Evolutionary conservation across 1,140 invertebrate genomes (phyloP), one percentile per base, ranked within the genome.

Genomic region (Plodia interpunctella): DNA sequence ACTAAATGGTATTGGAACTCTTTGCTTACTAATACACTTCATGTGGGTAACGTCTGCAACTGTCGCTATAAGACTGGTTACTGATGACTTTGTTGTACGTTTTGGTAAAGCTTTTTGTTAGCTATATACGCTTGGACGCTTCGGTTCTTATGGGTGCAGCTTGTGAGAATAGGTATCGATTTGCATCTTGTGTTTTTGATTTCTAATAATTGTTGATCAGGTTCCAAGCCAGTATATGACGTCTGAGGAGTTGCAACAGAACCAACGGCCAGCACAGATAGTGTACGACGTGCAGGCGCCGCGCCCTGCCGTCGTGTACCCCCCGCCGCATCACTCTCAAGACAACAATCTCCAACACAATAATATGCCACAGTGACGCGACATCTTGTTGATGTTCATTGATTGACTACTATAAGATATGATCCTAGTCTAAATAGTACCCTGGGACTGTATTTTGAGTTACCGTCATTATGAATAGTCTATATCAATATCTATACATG

Each of bases 201-300:
- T 44, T 1, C 10, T 3, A 44, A 15, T 44, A 15, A 15, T 44
- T 44, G 13, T 15, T n/a, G 6, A 15, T 21, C 65, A 80, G 76
- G 72, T 74, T n/a, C 72, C 60, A 55, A 67, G 68, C 38, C 60
- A 74, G 0, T 82, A 76, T 61, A 58, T 52, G 13, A 68, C 62
- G 30, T 38, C 68, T 3, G 78, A 78, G 19, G 75, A 78, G 15
- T 49, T 66, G 2, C 76, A 74, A 28, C 68, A 68, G 15, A 71
- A 57, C 35, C 69, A 69, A 30, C 71, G 64, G 11, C 77, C 70
- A 17, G 53, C 72, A 51, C 76, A 78, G 68, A 69, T 81, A 52
- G 38, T 65, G 15, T 83, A 82, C 64, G 80, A 80, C 8, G 58
- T 32, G 0, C 5, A 52, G 2, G 58, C 62, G 6, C 15, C 56